Evolutionary conservation across 2,888 invertebrate genomes (phyloP).

Genomic region (Noctua pronuba): DNA sequence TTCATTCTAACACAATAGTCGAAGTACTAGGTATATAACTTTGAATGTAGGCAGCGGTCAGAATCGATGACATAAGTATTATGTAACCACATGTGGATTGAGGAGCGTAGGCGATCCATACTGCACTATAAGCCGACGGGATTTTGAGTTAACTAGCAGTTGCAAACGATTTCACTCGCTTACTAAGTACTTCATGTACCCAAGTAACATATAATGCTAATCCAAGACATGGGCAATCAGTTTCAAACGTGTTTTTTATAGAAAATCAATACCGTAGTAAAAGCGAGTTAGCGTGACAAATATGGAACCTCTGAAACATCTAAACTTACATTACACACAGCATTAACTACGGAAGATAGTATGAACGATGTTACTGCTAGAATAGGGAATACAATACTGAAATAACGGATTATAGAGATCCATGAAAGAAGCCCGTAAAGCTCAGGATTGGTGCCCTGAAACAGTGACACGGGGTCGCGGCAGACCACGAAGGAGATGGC

Average conservation of each 20-base stretch:
- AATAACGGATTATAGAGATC: too few relatives aligned
- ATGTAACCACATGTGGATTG: slow-evolving; percentile 47
- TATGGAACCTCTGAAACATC: not conserved
- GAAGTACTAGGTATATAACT: slow-evolving; percentile 35
- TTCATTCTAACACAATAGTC: slow-evolving; percentile 15
- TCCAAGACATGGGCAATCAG: not conserved
- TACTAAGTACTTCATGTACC: not conserved
- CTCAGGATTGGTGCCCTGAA: too few relatives aligned
- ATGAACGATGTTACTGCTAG: not conserved
- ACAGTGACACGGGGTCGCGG: too few relatives aligned
- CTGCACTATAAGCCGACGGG: not conserved
- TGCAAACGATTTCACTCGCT: not conserved
- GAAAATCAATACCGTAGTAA: not conserved
- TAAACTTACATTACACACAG: not conserved
- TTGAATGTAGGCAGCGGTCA: slow-evolving; percentile 53
- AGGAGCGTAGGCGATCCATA: slow-evolving; percentile 39
- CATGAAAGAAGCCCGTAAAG: not conserved
- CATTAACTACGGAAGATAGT: too few relatives aligned
- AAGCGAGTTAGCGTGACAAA: not conserved
- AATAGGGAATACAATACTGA: not conserved
- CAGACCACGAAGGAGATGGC: too few relatives aligned
- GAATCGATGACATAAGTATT: slow-evolving; percentile 62
- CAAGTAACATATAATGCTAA: not conserved
- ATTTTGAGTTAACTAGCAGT: not conserved
- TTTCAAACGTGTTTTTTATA: not conserved